Percentiles rank a stretch among this genome's conserved stretches.
Conservation (phyloP, 1,140 invertebrate species). For the Pseudoatta argentina region DNA sequence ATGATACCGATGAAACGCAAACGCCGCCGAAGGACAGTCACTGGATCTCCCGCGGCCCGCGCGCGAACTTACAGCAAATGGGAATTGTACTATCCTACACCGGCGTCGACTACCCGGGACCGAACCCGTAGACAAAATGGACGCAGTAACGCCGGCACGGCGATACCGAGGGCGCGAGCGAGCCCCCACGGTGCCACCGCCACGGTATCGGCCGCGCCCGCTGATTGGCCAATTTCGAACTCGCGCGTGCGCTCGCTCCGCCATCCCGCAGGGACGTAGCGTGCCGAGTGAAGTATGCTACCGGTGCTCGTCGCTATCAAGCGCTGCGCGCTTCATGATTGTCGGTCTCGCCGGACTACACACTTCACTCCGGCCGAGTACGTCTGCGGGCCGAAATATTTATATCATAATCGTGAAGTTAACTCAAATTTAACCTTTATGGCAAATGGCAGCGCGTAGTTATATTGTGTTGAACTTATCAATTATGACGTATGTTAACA, state of each 20-base stretch:
- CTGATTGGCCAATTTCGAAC: slow-evolving; percentile 73
- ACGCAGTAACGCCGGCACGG: slow-evolving; percentile 66
- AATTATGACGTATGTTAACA: too few species aligned
- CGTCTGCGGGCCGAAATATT: background rate
- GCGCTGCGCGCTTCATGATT: too few species aligned
- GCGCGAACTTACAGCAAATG: slow-evolving; percentile 76
- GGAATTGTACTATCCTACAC: slow-evolving; percentile 77
- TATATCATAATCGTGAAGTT: background rate
- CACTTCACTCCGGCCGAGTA: slow-evolving; percentile 8
- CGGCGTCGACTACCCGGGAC: slow-evolving; percentile 82
- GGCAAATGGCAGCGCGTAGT: too few species aligned
- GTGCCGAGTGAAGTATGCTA: background rate
- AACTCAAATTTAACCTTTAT: too few species aligned
- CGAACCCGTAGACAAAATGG: slow-evolving; percentile 79
- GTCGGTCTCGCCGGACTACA: background rate
- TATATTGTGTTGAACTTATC: too few species aligned
- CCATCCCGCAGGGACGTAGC: background rate
- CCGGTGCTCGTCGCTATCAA: too few species aligned
- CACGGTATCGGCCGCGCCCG: slow-evolving; percentile 5
- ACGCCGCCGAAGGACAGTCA: slow-evolving; percentile 78
- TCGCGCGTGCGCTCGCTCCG: slow-evolving; percentile 53
- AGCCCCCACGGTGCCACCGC: slow-evolving; percentile 70
- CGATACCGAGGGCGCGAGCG: slow-evolving; percentile 68
- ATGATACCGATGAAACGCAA: background rate
- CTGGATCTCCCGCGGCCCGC: slow-evolving; percentile 62